phyloP scores from a whole-genome alignment of 2,113 vertebrate species.

The Oncorhynchus kisutch region DNA sequence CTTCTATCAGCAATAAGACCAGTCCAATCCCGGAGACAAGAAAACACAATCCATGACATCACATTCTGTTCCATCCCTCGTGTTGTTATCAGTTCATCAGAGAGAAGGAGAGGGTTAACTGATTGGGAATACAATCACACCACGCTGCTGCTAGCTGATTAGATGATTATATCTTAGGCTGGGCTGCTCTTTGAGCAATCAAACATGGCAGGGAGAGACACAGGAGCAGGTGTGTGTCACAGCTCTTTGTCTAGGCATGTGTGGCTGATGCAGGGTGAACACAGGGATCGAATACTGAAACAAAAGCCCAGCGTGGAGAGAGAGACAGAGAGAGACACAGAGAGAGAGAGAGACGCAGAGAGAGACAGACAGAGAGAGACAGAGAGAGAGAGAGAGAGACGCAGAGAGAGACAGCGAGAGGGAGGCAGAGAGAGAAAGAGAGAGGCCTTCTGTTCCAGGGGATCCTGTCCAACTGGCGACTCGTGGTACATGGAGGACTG shows the following conservation, averaged over 20 bases:
- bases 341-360: no score
- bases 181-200: constrained; percentile 37
- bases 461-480: not conserved
- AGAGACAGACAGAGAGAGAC: not conserved
- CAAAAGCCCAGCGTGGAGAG: constrained; percentile 67
- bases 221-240: constrained; percentile 29
- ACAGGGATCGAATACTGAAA: not conserved
- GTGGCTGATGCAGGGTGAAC: constrained; percentile 11
- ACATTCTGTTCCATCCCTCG: not conserved
- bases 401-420: not conserved
- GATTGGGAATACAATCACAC: constrained; percentile 40
- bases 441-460: not conserved
- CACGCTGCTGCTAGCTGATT: constrained; percentile 28
- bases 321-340: not conserved
- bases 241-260: constrained; percentile 8
- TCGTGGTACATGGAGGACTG: not conserved
- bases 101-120: constrained; percentile 38
- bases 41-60: no score
- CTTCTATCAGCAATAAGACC: no score
- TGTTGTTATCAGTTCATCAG: constrained; percentile 2
- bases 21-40: no score
- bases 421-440: not conserved
- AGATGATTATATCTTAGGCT: constrained; percentile 41
- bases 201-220: constrained; percentile 20
- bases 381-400: not conserved